A percentile compares a stretch with the other conserved stretches of the same genome.
Conservation (phyloP, 2,888 invertebrate species). For the Meganola albula region DNA sequence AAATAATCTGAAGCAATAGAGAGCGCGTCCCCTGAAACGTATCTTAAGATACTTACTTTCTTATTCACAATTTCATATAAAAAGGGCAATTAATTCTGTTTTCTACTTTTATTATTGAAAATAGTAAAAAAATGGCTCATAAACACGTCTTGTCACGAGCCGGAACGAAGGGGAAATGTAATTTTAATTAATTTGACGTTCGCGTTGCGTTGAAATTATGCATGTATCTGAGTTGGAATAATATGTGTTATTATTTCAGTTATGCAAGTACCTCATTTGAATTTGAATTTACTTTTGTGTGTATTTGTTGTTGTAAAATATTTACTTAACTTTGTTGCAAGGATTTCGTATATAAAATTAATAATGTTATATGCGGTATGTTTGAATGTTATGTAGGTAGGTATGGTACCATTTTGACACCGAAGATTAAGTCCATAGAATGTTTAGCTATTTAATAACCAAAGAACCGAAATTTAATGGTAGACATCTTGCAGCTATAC, state of each 20-base stretch:
- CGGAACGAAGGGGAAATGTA: slow-evolving; percentile 51
- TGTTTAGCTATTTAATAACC: no score
- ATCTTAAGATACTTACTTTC: slow-evolving; percentile 41
- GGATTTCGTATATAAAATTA: no score
- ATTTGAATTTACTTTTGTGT: slow-evolving; percentile 10
- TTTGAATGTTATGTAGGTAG: no score
- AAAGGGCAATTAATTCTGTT: slow-evolving; percentile 11
- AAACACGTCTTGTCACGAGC: slow-evolving; percentile 55
- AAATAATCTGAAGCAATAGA: slow-evolving; percentile 47
- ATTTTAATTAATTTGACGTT: slow-evolving; percentile 42
- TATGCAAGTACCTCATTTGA: slow-evolving; percentile 26
- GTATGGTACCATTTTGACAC: no score
- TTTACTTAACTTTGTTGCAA: no score
- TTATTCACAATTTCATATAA: slow-evolving; percentile 8
- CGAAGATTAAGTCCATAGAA: no score
- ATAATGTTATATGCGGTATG: no score
- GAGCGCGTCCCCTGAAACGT: slow-evolving; percentile 23
- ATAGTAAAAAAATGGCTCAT: slow-evolving; percentile 16
- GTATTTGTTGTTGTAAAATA: no score
- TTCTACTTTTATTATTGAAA: slow-evolving; percentile 15
- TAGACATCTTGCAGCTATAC: no score
- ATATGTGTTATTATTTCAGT: slow-evolving; percentile 21
- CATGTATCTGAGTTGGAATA: slow-evolving; percentile 16
- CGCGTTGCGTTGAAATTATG: slow-evolving; percentile 29
- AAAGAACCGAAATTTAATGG: no score